A percentile compares a stretch with the other conserved stretches of the same genome.
Evolutionary conservation across 1,140 invertebrate species (phyloP).

Genomic region (Pteromalus puparum): DNA sequence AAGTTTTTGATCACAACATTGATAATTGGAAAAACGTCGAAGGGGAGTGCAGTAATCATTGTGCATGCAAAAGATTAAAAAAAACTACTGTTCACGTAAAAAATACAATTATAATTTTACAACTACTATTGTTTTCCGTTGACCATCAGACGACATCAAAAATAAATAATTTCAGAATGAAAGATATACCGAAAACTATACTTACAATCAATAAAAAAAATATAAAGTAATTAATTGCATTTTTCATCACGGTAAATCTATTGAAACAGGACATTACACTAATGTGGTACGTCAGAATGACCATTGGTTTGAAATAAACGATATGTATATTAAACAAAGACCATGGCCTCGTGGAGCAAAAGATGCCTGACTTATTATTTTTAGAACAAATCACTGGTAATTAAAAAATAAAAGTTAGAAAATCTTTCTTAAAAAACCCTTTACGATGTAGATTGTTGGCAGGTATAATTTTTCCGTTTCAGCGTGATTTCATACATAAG

Average conservation of each 20-base stretch:
- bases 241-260: conserved; percentile 6
- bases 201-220: background rate
- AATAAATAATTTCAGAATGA: background rate
- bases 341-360: conserved; percentile 9
- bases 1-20: background rate
- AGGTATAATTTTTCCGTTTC: no score
- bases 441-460: no score
- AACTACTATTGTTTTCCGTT: background rate
- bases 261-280: conserved; percentile 9
- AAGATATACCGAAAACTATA: background rate
- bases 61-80: background rate
- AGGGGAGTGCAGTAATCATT: background rate
- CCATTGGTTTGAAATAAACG: background rate
- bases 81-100: background rate
- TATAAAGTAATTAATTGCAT: conserved; percentile 22
- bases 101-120: conserved; percentile 7
- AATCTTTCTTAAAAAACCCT: no score
- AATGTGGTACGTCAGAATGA: conserved; percentile 18
- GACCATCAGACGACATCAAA: background rate
- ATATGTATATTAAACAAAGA: conserved; percentile 5
- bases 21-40: conserved; percentile 15
- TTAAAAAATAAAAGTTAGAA: no score
- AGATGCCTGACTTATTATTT: conserved; percentile 11
- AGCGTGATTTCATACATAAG: no score
- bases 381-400: background rate